Conservation (phyloP, 2,113 vertebrate species). For the Malurus cyaneus region DNA sequence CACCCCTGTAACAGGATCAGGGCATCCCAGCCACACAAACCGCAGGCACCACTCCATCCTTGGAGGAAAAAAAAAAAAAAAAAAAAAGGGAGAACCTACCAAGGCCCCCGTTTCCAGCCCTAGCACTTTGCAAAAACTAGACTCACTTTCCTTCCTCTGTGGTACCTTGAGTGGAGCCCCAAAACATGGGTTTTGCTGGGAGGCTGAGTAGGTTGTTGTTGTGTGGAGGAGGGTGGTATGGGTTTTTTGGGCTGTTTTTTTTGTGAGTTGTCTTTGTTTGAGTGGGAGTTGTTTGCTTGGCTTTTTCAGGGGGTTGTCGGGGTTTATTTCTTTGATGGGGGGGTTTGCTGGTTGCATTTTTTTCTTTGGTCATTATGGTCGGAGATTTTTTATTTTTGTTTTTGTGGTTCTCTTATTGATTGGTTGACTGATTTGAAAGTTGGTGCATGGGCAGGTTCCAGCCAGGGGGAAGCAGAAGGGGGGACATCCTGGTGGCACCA, state of each 20-base stretch:
- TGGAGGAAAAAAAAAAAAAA: neutral
- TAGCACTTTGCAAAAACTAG: neutral
- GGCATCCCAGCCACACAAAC: neutral
- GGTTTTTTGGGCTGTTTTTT: neutral
- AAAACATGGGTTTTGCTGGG: neutral
- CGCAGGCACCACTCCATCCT: neutral
- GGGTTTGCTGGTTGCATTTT: neutral
- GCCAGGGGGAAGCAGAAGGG: neutral
- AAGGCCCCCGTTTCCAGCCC: neutral
- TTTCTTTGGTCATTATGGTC: neutral
- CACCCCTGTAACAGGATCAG: neutral
- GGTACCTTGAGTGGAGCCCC: neutral
- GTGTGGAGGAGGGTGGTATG: too few relatives aligned
- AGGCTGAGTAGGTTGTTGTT: neutral
- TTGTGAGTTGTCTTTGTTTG: neutral
- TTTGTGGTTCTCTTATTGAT: neutral
- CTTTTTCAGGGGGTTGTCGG: neutral
- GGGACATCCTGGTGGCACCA: neutral
- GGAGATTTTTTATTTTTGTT: too few relatives aligned
- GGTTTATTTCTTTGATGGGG: neutral
- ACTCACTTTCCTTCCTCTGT: neutral
- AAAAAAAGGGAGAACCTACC: neutral
- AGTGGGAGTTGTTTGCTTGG: rapidly evolving
- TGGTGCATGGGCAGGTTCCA: neutral
- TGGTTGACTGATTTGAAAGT: too few relatives aligned